Evolutionary conservation across 2,797 vertebrate species (phyloP).

Genomic region (Cossypha caffra): DNA sequence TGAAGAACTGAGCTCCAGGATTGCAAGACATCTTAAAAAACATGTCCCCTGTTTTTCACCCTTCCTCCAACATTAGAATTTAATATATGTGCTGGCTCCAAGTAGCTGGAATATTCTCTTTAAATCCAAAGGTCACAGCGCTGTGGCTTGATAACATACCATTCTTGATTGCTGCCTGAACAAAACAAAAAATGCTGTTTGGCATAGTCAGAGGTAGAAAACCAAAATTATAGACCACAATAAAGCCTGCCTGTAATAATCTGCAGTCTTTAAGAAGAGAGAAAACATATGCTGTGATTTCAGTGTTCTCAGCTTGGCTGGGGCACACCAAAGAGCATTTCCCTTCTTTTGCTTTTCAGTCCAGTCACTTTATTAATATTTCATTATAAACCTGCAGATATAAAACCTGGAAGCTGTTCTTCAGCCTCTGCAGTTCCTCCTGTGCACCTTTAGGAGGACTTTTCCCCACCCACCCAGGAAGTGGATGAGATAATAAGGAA

Average conservation of each 20-base stretch:
- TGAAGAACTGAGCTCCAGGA: background rate
- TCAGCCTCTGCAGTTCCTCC: background rate
- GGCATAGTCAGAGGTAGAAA: slow-evolving; percentile 39
- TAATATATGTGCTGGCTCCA: slow-evolving; percentile 45
- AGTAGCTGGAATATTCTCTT: slow-evolving; percentile 21
- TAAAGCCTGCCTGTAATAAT: slow-evolving; percentile 53
- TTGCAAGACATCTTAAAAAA: background rate
- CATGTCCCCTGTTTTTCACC: background rate
- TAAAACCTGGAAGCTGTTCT: background rate
- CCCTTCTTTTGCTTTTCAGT: background rate
- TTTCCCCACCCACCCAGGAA: background rate
- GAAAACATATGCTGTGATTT: slow-evolving; percentile 45
- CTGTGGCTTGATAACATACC: slow-evolving; percentile 46
- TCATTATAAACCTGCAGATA: background rate
- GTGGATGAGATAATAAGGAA: background rate
- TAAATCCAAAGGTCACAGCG: slow-evolving; percentile 15
- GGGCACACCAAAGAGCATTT: background rate
- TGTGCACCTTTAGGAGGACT: background rate
- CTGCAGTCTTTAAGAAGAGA: slow-evolving; percentile 19
- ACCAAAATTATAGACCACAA: slow-evolving; percentile 51
- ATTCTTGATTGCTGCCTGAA: slow-evolving; percentile 35
- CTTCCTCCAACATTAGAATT: background rate
- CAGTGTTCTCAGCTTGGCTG: background rate
- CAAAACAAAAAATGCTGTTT: slow-evolving; percentile 47
- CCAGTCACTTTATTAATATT: background rate